Conservation (phyloP, 2,888 invertebrate genomes). For the Incurvaria masculella region DNA sequence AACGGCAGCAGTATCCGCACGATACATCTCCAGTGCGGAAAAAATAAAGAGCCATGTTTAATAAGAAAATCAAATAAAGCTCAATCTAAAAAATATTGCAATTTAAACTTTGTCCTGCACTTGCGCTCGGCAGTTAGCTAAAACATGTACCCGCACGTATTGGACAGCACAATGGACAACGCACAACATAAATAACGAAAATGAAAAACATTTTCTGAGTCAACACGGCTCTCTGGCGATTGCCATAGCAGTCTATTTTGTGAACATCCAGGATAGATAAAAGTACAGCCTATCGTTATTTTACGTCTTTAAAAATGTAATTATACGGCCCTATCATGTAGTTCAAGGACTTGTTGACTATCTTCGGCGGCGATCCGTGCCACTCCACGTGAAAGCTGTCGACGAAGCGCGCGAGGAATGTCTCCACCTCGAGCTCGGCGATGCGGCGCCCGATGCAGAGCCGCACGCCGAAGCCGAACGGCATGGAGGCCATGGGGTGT, state of each 20-base stretch:
- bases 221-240: neutral
- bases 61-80: too few species aligned
- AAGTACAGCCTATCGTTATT: slow-evolving; percentile 2
- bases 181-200: too few species aligned
- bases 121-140: too few species aligned
- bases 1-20: too few species aligned
- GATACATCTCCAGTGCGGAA: too few species aligned
- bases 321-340: slow-evolving; percentile 6
- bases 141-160: too few species aligned
- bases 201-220: slow-evolving; percentile 11
- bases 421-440: slow-evolving; percentile 57
- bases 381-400: slow-evolving; percentile 9
- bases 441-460: slow-evolving; percentile 58
- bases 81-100: too few species aligned
- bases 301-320: slow-evolving; percentile 7
- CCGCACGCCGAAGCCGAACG: slow-evolving; percentile 57
- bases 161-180: too few species aligned
- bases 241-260: slow-evolving; percentile 11
- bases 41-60: too few species aligned
- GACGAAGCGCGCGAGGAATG: slow-evolving; percentile 23
- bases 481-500: slow-evolving; percentile 48
- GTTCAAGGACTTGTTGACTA: slow-evolving; percentile 4
- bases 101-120: too few species aligned
- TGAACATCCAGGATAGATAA: slow-evolving; percentile 16
- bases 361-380: slow-evolving; percentile 8